Evolutionary conservation across 2,113 vertebrate genomes (phyloP).

Genomic region (Sardina pilchardus): DNA sequence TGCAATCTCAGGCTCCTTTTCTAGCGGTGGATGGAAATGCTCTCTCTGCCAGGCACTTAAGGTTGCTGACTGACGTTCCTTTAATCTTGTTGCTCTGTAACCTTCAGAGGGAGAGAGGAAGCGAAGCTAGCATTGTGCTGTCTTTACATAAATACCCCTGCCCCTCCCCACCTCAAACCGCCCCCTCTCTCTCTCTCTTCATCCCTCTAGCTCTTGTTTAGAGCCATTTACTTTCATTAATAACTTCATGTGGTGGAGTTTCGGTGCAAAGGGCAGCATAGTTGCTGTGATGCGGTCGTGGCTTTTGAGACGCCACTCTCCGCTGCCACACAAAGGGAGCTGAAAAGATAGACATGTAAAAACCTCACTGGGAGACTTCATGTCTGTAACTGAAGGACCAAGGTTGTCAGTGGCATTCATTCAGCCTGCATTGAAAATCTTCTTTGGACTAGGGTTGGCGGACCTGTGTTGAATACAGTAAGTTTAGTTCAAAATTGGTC

Average conservation of each 20-base stretch:
- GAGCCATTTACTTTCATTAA: conserved; percentile 68
- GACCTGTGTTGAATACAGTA: too few species aligned
- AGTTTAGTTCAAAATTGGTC: too few species aligned
- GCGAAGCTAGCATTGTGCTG: conserved; percentile 49
- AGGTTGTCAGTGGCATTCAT: not conserved
- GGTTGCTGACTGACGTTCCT: conserved; percentile 63
- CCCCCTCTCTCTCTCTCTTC: conserved; percentile 39
- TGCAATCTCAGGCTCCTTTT: conserved; percentile 2
- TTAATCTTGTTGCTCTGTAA: conserved; percentile 73
- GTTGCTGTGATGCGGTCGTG: conserved; percentile 18
- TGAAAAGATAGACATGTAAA: not conserved
- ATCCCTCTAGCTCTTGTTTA: conserved; percentile 49
- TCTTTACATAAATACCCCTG: conserved; percentile 52
- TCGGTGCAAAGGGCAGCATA: conserved; percentile 30
- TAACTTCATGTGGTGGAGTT: conserved; percentile 47
- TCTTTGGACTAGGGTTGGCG: too few species aligned
- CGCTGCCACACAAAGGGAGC: not conserved
- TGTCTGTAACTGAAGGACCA: not conserved
- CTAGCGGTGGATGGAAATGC: conserved; percentile 37
- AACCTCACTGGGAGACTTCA: not conserved
- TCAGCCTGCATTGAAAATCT: not conserved
- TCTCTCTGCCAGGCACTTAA: conserved; percentile 62
- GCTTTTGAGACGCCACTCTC: not conserved
- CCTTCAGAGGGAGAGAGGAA: conserved; percentile 60
- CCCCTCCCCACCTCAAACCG: not conserved